Evolutionary conservation across 2,113 vertebrate species (phyloP), one percentile per base, ranked within the genome.

Genomic region (Anolis sagrei): DNA sequence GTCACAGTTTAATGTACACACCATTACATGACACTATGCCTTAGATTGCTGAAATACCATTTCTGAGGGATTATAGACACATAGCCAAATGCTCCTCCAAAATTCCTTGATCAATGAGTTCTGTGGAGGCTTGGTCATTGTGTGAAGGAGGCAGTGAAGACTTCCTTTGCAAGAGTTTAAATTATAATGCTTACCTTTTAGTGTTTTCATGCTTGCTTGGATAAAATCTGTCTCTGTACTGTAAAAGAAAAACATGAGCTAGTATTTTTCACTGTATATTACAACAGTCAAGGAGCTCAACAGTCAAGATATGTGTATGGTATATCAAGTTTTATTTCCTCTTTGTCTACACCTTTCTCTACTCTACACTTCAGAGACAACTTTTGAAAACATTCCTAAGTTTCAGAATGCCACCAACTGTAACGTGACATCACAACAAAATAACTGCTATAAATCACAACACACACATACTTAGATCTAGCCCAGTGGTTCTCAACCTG

Each of bases 171-270:
- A 64, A 1, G 1, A 51, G 51, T 80, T 90, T 83, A 39, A 44
- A 77, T 27, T 69, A 68, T 16, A 88, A 92, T 11, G 91, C 90
- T n/a, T 87, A 97, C 96, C 96, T 90, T 94, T 88, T 80, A 95
- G 82, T 64, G 90, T 75, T 86, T 62, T 89, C 91, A 88, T 0
- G 73, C 80, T 95, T 4, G 19, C 5, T 81, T 92, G 89, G 76
- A 69, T 87, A 11, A 86, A 58, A 49, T 49, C 72, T 2, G 62
- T 85, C 83, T 92, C 85, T 27, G 75, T 79, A 86, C 96, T 96
- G 49, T 13, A 94, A 89, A 89, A 14, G 39, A 88, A n/a, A 90
- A 92, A 81, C 69, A 61, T 61, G 21, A 76, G 90, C 81, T 16
- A 76, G 58, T 32, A 5, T 4, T 48, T 76, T 48, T 32, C 39